Evolutionary conservation across 2,113 vertebrate species (phyloP).

Genomic region (Tenrec ecaudatus): DNA sequence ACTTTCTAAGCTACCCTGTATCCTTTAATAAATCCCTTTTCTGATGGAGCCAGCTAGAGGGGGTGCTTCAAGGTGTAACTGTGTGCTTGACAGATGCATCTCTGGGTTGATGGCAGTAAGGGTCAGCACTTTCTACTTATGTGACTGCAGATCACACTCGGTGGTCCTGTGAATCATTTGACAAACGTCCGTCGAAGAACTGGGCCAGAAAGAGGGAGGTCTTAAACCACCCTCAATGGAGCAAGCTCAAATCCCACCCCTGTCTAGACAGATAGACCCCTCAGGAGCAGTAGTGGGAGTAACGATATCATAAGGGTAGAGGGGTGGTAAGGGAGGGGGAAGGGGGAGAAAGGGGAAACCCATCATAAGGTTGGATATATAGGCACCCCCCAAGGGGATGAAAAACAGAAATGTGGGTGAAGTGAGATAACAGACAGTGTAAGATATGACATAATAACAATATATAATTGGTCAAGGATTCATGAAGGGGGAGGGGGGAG

Average conservation of each 20-base stretch:
- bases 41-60: background rate
- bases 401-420: too few relatives aligned
- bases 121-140: background rate
- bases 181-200: background rate
- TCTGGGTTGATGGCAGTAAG: background rate
- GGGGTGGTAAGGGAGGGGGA: too few relatives aligned
- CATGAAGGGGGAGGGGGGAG: too few relatives aligned
- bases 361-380: too few relatives aligned
- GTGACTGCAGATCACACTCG: background rate
- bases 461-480: too few relatives aligned
- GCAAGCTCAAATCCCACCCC: background rate
- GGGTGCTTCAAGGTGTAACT: background rate
- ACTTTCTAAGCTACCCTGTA: background rate
- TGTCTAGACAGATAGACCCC: too few relatives aligned
- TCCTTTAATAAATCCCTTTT: slow-evolving; percentile 17
- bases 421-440: too few relatives aligned
- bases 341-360: too few relatives aligned
- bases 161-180: background rate
- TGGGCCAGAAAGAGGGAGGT: background rate
- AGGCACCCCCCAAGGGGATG: too few relatives aligned
- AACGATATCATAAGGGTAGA: too few relatives aligned
- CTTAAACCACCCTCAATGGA: background rate
- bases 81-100: background rate
- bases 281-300: too few relatives aligned
- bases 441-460: too few relatives aligned